These are phyloP conservation scores for Muscina levida DNA, from an alignment of 2,888 invertebrate species.

Conservation along the genomic window DNA sequence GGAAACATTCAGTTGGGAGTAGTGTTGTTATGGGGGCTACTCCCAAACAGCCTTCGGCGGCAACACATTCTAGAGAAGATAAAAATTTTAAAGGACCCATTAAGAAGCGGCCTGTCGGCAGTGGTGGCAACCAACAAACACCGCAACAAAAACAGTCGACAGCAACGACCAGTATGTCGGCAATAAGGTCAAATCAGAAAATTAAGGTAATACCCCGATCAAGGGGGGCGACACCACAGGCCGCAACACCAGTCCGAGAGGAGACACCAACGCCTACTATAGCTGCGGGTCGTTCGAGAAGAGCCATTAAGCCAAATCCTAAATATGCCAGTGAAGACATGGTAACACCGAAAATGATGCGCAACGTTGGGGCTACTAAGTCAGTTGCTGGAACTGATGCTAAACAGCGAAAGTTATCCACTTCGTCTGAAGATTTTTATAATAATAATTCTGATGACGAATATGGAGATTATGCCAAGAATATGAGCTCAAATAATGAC, in stretches of 20 bases:
- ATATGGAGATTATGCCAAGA: slow-evolving; percentile 59
- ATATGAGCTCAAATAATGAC: slow-evolving; percentile 67
- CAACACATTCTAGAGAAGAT: slow-evolving; percentile 39
- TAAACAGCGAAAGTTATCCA: slow-evolving; percentile 60
- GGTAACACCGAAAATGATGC: slow-evolving; percentile 74
- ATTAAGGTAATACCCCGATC: slow-evolving; percentile 56
- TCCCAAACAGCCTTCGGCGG: slow-evolving; percentile 37
- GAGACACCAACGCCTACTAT: slow-evolving; percentile 71
- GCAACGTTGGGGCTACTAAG: slow-evolving; percentile 68
- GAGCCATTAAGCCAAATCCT: slow-evolving; percentile 80
- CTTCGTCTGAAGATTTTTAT: slow-evolving; percentile 70
- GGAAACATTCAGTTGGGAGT: not conserved
- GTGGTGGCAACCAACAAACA: slow-evolving; percentile 30
- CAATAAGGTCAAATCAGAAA: slow-evolving; percentile 50
- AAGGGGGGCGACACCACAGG: slow-evolving; percentile 51
- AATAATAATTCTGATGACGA: slow-evolving; percentile 69
- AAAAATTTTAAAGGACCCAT: slow-evolving; percentile 25
- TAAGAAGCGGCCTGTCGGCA: slow-evolving; percentile 37
- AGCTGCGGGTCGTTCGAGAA: slow-evolving; percentile 77
- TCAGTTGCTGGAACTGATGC: slow-evolving; percentile 24
- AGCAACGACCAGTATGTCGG: slow-evolving; percentile 19
- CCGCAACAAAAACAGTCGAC: slow-evolving; percentile 31
- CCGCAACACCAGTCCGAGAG: slow-evolving; percentile 56
- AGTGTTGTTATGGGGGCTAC: slow-evolving; percentile 36
- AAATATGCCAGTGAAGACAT: slow-evolving; percentile 78